phyloP scores from a whole-genome alignment of 2,888 invertebrate species.

The Clostera curtula region DNA sequence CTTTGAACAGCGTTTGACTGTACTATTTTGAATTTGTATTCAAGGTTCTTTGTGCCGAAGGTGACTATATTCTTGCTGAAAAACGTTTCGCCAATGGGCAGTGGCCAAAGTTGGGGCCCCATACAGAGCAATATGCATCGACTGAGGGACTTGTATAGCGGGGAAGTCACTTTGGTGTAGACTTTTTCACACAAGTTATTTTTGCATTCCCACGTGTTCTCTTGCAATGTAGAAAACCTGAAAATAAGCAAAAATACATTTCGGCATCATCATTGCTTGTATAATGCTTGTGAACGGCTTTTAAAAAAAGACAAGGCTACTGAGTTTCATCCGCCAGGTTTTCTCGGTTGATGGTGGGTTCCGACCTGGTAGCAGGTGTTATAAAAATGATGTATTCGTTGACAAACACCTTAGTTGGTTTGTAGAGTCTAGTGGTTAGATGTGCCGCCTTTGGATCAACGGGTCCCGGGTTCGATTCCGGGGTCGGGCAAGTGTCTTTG shows the following conservation, averaged over 20 bases:
- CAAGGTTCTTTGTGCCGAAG: conserved; percentile 69
- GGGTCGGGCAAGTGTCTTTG: too few species aligned
- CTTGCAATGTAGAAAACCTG: conserved; percentile 10
- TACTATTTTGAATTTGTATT: conserved; percentile 55
- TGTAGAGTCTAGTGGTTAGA: too few species aligned
- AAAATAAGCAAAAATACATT: background rate
- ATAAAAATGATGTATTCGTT: too few species aligned
- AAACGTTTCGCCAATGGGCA: conserved; percentile 79
- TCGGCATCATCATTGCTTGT: background rate
- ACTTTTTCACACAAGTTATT: conserved; percentile 40
- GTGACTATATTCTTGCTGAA: conserved; percentile 76
- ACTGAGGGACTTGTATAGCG: conserved; percentile 62
- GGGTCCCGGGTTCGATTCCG: too few species aligned
- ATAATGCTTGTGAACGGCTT: too few species aligned
- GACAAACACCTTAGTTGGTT: too few species aligned
- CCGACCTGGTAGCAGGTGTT: too few species aligned
- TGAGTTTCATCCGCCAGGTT: too few species aligned
- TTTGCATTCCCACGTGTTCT: conserved; percentile 36
- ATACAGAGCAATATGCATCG: conserved; percentile 83
- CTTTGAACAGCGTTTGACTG: conserved; percentile 43
- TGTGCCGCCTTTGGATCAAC: too few species aligned
- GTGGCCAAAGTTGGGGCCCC: conserved; percentile 82
- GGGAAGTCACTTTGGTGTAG: conserved; percentile 22
- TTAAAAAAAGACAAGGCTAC: too few species aligned
- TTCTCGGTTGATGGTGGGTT: too few species aligned